These are phyloP conservation scores for Crax fasciolata DNA, from an alignment of 2,797 vertebrate species.

Conservation along the genomic window DNA sequence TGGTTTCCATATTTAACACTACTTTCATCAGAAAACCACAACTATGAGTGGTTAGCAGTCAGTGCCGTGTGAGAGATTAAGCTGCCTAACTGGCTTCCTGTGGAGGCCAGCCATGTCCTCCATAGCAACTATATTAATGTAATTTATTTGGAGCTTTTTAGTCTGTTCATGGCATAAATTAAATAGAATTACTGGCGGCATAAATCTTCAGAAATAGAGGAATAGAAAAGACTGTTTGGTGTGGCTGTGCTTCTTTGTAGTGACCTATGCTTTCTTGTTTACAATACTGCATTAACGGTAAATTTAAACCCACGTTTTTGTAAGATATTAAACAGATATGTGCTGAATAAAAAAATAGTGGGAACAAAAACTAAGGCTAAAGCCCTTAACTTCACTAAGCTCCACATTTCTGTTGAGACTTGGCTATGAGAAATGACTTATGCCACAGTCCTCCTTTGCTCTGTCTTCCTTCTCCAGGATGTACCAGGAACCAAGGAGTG, in stretches of 20 bases:
- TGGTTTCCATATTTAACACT: constrained; percentile 40
- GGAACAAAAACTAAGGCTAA: background rate
- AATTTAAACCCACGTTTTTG: background rate
- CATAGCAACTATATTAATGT: constrained; percentile 5
- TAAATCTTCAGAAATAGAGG: background rate
- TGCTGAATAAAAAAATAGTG: background rate
- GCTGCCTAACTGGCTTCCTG: constrained; percentile 40
- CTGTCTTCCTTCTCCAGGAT: background rate
- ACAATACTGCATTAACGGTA: background rate
- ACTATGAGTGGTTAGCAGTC: background rate
- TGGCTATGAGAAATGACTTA: background rate
- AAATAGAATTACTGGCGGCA: background rate
- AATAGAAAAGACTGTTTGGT: background rate
- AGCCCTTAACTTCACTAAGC: background rate
- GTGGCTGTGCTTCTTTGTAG: background rate
- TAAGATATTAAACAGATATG: background rate
- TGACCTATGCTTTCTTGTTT: background rate
- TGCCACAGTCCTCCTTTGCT: background rate
- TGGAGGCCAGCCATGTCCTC: constrained; percentile 32
- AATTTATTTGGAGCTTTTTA: constrained; percentile 33
- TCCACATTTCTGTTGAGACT: background rate
- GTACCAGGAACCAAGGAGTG: background rate
- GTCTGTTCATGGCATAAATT: background rate
- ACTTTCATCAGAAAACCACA: background rate
- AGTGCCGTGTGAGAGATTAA: constrained; percentile 5